phyloP scores from a whole-genome alignment of 35 echinoderm and acorn worm genomes.

The Diadema setosum region DNA sequence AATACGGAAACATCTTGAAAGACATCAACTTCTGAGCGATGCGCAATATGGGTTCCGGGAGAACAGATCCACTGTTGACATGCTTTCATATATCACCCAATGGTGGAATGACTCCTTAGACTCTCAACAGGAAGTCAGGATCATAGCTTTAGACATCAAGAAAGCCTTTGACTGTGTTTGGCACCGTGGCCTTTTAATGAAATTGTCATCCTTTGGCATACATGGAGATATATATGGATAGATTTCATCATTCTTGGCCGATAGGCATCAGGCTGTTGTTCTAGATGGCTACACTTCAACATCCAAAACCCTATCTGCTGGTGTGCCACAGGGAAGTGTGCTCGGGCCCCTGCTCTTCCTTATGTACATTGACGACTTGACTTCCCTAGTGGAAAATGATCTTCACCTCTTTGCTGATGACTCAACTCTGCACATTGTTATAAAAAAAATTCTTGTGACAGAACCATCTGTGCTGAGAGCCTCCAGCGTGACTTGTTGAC shows the following conservation, averaged over 20 bases:
- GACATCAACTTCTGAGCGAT: no score
- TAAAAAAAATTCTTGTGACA: not conserved
- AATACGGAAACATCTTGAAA: not conserved
- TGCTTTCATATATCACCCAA: no score
- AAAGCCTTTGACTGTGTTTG: not conserved
- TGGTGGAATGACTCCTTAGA: conserved; percentile 11
- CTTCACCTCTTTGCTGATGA: no score
- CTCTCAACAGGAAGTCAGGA: conserved; percentile 1
- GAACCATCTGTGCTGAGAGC: no score
- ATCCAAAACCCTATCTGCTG: not conserved
- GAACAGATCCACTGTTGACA: not conserved
- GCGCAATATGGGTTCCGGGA: not conserved
- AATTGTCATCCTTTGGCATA: no score
- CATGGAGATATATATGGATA: no score
- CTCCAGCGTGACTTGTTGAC: not conserved
- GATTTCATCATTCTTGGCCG: no score
- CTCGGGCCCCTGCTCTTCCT: not conserved
- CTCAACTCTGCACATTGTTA: not conserved
- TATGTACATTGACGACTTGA: no score
- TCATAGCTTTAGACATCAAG: conserved; percentile 10
- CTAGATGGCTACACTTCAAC: not conserved
- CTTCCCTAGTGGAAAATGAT: no score
- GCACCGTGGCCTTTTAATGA: no score
- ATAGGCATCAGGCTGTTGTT: no score
- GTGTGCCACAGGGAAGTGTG: not conserved